A percentile compares a stretch with the other conserved stretches of the same genome.
These are phyloP conservation scores for Diplodus sargus DNA, from an alignment of 2,797 vertebrate species.

Conservation along the genomic window DNA sequence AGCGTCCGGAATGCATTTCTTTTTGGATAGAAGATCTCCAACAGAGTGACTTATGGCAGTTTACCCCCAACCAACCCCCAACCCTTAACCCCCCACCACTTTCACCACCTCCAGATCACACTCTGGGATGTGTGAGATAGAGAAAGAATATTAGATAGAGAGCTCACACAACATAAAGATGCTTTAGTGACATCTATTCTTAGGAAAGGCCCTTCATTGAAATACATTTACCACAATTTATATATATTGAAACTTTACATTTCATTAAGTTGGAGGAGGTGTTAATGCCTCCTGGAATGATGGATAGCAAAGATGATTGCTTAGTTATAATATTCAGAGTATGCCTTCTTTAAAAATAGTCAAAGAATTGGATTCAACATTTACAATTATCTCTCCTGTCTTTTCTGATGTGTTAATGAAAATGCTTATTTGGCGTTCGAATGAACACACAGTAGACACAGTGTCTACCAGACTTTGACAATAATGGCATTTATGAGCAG, in stretches of 20 bases:
- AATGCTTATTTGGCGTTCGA: not conserved
- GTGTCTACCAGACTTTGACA: too few relatives aligned
- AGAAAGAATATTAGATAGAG: conserved; percentile 8
- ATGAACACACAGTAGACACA: not conserved
- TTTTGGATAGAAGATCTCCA: conserved; percentile 31
- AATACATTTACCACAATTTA: not conserved
- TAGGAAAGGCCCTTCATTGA: too few relatives aligned
- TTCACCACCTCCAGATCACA: not conserved
- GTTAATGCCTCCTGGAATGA: not conserved
- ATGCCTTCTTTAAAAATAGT: not conserved
- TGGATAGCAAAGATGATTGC: not conserved
- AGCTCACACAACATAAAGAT: conserved; percentile 11
- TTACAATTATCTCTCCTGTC: not conserved
- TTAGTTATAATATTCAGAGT: not conserved
- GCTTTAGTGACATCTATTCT: not conserved
- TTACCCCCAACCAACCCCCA: not conserved
- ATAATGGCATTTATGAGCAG: not conserved
- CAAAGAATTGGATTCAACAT: not conserved
- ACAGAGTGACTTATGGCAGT: conserved; percentile 6
- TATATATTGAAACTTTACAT: too few relatives aligned
- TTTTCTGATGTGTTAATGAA: not conserved
- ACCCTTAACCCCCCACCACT: not conserved
- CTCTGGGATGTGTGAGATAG: conserved; percentile 8
- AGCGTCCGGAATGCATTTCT: conserved; percentile 28
- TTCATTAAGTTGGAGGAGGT: too few relatives aligned